Base-by-base conservation (phyloP, 2,888 invertebrate genomes). In the Aelia acuminata region DNA sequence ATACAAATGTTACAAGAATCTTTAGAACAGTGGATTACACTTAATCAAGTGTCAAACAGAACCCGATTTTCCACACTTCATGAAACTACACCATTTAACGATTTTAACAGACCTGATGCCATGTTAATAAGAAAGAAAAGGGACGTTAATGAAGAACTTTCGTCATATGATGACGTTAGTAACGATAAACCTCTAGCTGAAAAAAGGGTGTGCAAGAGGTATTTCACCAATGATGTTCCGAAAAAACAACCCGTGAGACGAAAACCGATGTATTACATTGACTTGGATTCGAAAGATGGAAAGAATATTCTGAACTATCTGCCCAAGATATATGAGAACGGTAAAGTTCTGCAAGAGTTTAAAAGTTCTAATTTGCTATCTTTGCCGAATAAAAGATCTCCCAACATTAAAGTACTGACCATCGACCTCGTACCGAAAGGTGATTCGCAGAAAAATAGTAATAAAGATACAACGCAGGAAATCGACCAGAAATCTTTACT, bases 171-270 rank as follows among this genome's bases (percentile, higher is more conserved):
- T 35, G 5, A 1, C 0, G 35, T 20, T 20, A 70, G 18, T 35
- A 7, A 70, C 7, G 0, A 35, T 35, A n/a, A n/a, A n/a, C 35
- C 63, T 18, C 3, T 4, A 5, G 80, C 8, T 18, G n/a, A 80
- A n/a, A 80, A 80, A 43, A 80, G n/a, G 47, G 43, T 80, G 43
- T n/a, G 22, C n/a, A 80, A 80, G 43, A 39, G 80, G 80, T 80
- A 80, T n/a, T 80, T 80, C 26, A 80, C 43, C 22, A 47, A 39
- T n/a, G 43, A 70, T 35, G 1, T 70, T 4, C 63, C 63, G 3
- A 35, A 70, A 35, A 70, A 70, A 35, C 15, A 31, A 35, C 57
- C 57, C 7, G 35, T 10, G 7, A 31, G 18, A 7, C 63, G 63
- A 3, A 70, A 70, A 70, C 20, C 63, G 3, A 70, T 70, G 18